These are phyloP conservation scores for Neolamprologus ventralis DNA, from an alignment of 2,113 vertebrate species.

Conservation along the genomic window DNA sequence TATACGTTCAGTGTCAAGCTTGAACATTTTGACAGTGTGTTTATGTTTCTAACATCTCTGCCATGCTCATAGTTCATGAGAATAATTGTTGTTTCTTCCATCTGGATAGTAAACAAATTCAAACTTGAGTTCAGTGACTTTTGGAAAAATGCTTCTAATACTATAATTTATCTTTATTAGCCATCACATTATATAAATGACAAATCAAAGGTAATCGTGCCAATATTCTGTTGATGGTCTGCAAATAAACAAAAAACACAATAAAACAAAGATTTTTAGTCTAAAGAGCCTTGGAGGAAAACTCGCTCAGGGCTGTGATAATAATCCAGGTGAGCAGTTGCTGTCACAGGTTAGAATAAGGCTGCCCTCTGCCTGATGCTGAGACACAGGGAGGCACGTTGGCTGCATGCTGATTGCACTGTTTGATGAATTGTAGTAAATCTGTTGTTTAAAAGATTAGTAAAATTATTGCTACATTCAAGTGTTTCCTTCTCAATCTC, in stretches of 20 bases:
- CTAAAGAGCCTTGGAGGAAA: background rate
- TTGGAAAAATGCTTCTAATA: background rate
- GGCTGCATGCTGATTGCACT: background rate
- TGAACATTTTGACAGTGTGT: background rate
- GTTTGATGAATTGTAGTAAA: background rate
- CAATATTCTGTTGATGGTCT: background rate
- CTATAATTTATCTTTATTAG: background rate
- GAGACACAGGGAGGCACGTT: background rate
- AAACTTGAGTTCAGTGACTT: background rate
- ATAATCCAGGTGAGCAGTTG: background rate
- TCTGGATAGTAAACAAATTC: background rate
- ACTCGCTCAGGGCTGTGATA: background rate
- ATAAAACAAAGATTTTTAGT: background rate
- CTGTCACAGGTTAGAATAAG: conserved; percentile 36
- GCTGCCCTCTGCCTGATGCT: conserved; percentile 59
- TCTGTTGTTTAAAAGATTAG: background rate
- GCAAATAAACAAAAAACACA: background rate
- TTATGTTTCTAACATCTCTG: background rate
- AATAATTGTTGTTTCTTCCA: background rate
- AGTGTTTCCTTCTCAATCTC: background rate
- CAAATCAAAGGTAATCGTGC: background rate
- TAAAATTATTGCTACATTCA: background rate
- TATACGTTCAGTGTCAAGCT: background rate
- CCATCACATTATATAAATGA: background rate
- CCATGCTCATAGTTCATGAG: rapidly evolving